phyloP scores from a whole-genome alignment of 2,113 vertebrate species.

The Phylloscopus whistleri region DNA sequence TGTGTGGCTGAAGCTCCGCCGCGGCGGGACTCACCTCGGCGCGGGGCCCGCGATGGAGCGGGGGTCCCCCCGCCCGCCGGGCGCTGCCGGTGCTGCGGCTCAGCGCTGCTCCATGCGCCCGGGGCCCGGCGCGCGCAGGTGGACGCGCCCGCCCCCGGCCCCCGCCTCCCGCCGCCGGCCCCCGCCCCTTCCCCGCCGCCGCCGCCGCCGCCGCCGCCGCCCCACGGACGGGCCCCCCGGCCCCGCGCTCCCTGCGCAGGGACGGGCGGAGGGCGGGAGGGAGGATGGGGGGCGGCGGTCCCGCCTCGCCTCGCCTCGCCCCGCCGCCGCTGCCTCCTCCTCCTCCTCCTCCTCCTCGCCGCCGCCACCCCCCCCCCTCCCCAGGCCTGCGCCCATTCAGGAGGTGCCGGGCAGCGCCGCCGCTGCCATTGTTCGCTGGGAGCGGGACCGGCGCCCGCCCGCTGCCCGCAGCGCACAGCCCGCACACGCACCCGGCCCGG shows the following conservation, averaged over 20 bases:
- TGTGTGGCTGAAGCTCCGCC: background rate
- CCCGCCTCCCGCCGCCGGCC: too few relatives aligned
- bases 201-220: too few relatives aligned
- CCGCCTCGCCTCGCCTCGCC: too few relatives aligned
- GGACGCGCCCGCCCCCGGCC: too few relatives aligned
- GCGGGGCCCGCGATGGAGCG: background rate
- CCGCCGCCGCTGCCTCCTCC: background rate
- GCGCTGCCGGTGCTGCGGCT: background rate
- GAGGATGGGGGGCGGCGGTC: too few relatives aligned
- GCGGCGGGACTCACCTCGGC: background rate
- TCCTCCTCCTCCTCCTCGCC: background rate
- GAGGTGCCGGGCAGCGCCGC: constrained; percentile 41
- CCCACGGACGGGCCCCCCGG: too few relatives aligned
- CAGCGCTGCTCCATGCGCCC: too few relatives aligned
- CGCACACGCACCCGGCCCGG: background rate
- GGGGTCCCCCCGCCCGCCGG: background rate
- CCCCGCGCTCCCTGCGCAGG: too few relatives aligned
- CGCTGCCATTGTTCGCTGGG: constrained; percentile 57
- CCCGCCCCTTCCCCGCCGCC: too few relatives aligned
- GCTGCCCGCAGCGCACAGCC: background rate
- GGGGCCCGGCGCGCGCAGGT: too few relatives aligned
- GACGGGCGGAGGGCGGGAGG: too few relatives aligned
- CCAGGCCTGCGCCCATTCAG: constrained; percentile 22
- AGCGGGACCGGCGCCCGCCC: background rate
- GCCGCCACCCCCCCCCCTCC: background rate